phyloP scores from a whole-genome alignment of 2,797 vertebrate genomes.

The Phoxinus dragarum region DNA sequence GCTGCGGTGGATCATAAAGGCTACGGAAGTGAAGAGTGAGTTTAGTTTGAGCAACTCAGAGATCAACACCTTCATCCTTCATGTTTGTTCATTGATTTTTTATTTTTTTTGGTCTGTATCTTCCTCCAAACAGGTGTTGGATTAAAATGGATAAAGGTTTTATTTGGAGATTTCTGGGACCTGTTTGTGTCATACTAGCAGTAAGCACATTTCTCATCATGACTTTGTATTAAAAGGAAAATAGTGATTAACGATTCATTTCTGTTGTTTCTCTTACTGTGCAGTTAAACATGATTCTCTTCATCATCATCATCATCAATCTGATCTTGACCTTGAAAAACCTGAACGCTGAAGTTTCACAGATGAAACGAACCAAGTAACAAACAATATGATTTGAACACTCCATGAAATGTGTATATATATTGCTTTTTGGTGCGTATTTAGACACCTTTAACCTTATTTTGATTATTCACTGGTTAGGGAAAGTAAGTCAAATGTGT shows the following conservation, averaged over 20 bases:
- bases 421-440: too few relatives aligned
- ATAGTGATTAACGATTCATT: not conserved
- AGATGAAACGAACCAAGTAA: constrained; percentile 22
- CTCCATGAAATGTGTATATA: too few relatives aligned
- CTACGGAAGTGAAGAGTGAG: constrained; percentile 57
- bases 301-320: not conserved
- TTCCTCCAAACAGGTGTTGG: constrained; percentile 61
- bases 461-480: too few relatives aligned
- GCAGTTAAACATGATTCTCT: constrained; percentile 2
- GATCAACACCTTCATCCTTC: not conserved
- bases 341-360: not conserved
- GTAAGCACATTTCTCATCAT: constrained; percentile 47
- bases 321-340: not conserved
- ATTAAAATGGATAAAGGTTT: constrained; percentile 64
- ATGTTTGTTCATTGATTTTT: not conserved
- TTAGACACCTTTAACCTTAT: too few relatives aligned
- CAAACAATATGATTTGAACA: not conserved
- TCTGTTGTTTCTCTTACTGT: not conserved
- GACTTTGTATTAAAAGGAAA: not conserved
- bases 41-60: constrained; percentile 57
- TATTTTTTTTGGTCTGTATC: not conserved
- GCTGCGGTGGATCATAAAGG: constrained; percentile 25
- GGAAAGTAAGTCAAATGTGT: too few relatives aligned
- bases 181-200: constrained; percentile 66
- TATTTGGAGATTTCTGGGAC: constrained; percentile 73